Conservation (phyloP, 64 coral and sea anemone species). For the Dendronephthya gigantea region DNA sequence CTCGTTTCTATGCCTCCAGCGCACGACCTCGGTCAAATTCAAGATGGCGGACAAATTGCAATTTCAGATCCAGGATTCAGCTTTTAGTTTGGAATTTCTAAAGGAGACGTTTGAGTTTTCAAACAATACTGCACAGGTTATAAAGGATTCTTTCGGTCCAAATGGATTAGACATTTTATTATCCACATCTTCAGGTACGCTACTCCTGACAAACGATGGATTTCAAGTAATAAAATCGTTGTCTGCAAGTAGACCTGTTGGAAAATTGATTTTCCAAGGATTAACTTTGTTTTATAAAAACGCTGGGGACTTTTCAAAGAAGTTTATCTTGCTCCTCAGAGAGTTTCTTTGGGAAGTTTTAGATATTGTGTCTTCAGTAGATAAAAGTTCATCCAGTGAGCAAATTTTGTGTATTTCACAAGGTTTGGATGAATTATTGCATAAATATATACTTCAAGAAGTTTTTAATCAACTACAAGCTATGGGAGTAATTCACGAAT, state of each 20-base stretch:
- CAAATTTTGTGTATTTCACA: not conserved
- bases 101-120: conserved; percentile 38
- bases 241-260: conserved; percentile 33
- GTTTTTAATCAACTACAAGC: not conserved
- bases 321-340: conserved; percentile 53
- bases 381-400: not conserved
- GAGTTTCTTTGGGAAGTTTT: conserved; percentile 41
- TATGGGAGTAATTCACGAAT: not conserved
- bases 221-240: conserved; percentile 63
- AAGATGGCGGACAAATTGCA: conserved; percentile 46
- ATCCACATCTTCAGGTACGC: conserved; percentile 60
- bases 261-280: conserved; percentile 48
- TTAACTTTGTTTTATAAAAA: conserved; percentile 25
- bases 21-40: too few species aligned
- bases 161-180: conserved; percentile 75
- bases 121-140: conserved; percentile 42
- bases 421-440: not conserved
- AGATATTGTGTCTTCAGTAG: not conserved
- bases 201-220: conserved; percentile 80
- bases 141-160: conserved; percentile 72
- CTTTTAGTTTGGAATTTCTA: conserved; percentile 56
- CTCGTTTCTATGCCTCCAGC: not conserved
- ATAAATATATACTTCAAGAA: not conserved
- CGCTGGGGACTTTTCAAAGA: conserved; percentile 56
- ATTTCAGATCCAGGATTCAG: too few species aligned